These are phyloP conservation scores for Stichodactyla mertensii DNA, from an alignment of 64 coral and sea anemone genomes.

Conservation along the genomic window DNA sequence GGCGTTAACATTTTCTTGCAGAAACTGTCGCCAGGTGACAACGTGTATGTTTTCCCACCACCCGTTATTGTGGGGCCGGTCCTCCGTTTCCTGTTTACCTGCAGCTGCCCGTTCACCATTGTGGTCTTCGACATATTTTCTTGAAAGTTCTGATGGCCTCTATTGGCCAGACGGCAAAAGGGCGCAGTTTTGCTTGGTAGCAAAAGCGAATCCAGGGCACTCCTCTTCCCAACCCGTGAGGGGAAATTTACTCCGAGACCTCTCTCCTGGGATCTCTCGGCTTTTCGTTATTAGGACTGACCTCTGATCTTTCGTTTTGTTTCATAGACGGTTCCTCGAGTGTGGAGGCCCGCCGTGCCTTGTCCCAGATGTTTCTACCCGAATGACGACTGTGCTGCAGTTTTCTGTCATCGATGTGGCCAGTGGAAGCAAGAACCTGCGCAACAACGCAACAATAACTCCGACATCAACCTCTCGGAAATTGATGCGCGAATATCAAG, in stretches of 20 bases:
- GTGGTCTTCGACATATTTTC: constrained; percentile 5
- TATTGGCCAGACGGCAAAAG: too few relatives aligned
- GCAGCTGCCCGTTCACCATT: neutral
- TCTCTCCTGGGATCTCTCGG: constrained; percentile 27
- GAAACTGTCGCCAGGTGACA: neutral
- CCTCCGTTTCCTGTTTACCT: neutral
- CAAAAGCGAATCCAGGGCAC: neutral
- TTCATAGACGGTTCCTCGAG: neutral
- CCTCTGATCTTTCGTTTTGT: neutral
- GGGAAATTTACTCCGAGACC: neutral
- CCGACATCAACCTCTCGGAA: too few relatives aligned
- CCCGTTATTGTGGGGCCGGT: constrained; percentile 19
- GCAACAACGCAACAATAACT: too few relatives aligned
- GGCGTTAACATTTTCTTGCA: constrained; percentile 37
- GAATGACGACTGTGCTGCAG: constrained; percentile 1
- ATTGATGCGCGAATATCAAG: too few relatives aligned
- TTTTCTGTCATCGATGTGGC: constrained; percentile 2
- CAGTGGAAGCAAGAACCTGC: too few relatives aligned
- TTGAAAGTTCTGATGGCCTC: constrained; percentile 5
- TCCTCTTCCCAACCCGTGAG: neutral
- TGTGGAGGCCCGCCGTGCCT: constrained; percentile 9
- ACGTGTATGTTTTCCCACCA: constrained; percentile 34
- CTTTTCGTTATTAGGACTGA: constrained; percentile 1
- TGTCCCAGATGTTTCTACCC: constrained; percentile 7
- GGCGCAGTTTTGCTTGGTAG: neutral